phyloP scores from a whole-genome alignment of 2,797 vertebrate species.

The Spheniscus humboldti region DNA sequence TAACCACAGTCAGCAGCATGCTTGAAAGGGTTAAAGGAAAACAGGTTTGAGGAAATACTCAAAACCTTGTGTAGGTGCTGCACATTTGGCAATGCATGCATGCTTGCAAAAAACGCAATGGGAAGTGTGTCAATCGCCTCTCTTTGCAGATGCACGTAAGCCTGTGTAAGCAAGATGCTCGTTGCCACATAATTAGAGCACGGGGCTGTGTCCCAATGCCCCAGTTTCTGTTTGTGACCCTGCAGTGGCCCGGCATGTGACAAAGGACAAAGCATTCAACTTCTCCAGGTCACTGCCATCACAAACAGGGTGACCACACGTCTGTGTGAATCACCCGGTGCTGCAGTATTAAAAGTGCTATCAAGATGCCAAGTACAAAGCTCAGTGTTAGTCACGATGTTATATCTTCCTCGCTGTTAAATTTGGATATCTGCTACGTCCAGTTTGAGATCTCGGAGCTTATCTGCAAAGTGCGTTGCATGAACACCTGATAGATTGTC shows the following conservation, averaged over 20 bases:
- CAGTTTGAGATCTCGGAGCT: neutral
- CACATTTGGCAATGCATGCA: neutral
- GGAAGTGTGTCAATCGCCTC: constrained; percentile 26
- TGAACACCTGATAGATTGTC: neutral
- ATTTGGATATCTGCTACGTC: neutral
- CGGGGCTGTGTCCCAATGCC: neutral
- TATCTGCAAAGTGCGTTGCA: neutral
- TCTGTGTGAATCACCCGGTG: neutral
- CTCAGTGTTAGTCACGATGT: neutral
- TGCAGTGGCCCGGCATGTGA: neutral
- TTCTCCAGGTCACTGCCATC: neutral
- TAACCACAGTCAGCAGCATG: neutral
- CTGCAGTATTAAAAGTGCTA: neutral
- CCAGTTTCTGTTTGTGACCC: neutral
- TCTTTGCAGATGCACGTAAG: neutral
- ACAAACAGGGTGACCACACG: neutral
- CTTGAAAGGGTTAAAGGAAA: constrained; percentile 41
- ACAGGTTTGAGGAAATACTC: neutral
- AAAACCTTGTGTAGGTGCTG: neutral
- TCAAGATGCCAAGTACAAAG: neutral
- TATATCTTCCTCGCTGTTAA: neutral
- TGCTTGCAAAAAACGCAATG: neutral
- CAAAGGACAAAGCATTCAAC: neutral
- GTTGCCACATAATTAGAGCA: constrained; percentile 13
- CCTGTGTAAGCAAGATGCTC: neutral